Conservation (phyloP, 2,113 vertebrate species). For the Megatriorchis doriae region DNA sequence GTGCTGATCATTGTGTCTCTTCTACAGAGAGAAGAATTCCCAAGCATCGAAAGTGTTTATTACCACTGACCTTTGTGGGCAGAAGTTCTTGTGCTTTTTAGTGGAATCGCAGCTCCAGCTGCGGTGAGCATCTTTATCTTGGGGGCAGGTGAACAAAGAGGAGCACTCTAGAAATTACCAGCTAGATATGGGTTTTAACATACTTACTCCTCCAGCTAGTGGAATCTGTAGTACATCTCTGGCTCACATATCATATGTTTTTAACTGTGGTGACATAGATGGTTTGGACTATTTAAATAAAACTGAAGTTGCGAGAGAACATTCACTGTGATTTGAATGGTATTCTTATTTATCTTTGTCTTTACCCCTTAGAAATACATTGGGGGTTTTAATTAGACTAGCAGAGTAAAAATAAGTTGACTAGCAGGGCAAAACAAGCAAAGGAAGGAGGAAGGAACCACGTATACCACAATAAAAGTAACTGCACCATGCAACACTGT, state of each 20-base stretch:
- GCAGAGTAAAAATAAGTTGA: not conserved
- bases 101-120: slow-evolving; percentile 94
- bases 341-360: not conserved
- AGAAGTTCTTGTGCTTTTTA: slow-evolving; percentile 90
- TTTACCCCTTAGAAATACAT: not conserved
- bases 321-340: not conserved
- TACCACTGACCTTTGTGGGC: slow-evolving; percentile 91
- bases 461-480: not conserved
- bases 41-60: slow-evolving; percentile 94
- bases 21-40: slow-evolving; percentile 88
- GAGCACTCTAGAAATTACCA: not conserved
- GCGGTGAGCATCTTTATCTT: slow-evolving; percentile 70
- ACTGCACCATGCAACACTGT: not conserved
- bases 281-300: not conserved
- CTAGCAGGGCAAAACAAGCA: not conserved
- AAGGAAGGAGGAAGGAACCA: not conserved
- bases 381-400: not conserved
- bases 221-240: not conserved
- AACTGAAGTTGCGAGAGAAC: not conserved
- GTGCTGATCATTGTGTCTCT: not conserved
- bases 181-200: not conserved
- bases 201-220: not conserved
- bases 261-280: not conserved
- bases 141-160: not conserved
- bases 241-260: not conserved